Evolutionary conservation across 2,113 vertebrate genomes (phyloP), one percentile per base, ranked within the genome.

Genomic region (Prunella himalayana): DNA sequence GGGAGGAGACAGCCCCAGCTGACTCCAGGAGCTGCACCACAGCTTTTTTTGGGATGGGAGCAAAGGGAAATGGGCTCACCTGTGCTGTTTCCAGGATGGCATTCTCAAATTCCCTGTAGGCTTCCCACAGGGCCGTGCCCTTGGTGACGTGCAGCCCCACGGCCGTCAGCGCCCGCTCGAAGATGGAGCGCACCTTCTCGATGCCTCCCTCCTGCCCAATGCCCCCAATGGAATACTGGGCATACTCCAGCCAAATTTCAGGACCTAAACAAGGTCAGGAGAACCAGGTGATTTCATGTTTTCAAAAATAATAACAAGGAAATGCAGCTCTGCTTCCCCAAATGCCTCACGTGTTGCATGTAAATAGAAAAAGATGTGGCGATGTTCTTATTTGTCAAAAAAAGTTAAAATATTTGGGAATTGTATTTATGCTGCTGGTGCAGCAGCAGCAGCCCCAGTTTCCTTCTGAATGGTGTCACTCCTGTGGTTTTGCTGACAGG

Each of bases 241-340:
- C 99, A 4, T 99, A 99, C 57, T 99, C 99, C n/a, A 99, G 97
- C 99, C 99, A 99, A 63, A 99, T 99, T 69, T 99, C 99, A 68
- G 99, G 99, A 95, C 99, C 99, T 99, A 35, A 86, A 53, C 13
- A 23, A 73, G 75, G 76, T 4, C 0, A 39, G 4, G 11, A 75
- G 47, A 35, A 72, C 28, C 2, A 54, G 41, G 30, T 25, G 37
- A 56, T 3, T 5, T 11, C 10, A 35, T 8, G 0, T 27, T 44
- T 56, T 35, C 13, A 17, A 42, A 63, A 12, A n/a, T 1, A 47
- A 3, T 7, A 25, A 14, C 4, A 5, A 17, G 5, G 13, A 50
- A 27, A 31, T 2, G 14, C 13, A 42, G 7, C 10, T 39, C 45
- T 42, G n/a, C 37, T 69, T 23, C 44, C 45, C 13, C 35, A 28